Evolutionary conservation across 2,113 vertebrate species (phyloP).

Genomic region (Pterophyllum scalare): DNA sequence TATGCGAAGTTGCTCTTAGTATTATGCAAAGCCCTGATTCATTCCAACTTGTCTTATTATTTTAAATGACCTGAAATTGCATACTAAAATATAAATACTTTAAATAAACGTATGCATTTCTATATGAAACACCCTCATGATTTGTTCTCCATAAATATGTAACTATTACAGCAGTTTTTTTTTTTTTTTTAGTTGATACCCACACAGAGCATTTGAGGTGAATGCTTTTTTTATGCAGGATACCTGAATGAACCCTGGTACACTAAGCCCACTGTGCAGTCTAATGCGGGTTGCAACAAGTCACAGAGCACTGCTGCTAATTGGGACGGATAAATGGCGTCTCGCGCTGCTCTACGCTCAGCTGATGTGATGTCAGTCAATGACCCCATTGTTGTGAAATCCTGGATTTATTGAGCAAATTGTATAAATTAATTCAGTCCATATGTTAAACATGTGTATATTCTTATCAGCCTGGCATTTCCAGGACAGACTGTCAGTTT

Average conservation of each 20-base stretch:
- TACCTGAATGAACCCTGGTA: conserved; percentile 50
- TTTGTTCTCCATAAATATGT: conserved; percentile 25
- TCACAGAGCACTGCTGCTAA: conserved; percentile 60
- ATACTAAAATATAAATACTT: background rate
- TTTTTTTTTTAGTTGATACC: conserved; percentile 1
- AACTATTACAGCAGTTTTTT: conserved; percentile 12
- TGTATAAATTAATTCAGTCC: conserved; percentile 45
- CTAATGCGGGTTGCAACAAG: conserved; percentile 63
- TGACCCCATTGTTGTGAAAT: conserved; percentile 67
- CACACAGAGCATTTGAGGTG: conserved; percentile 42
- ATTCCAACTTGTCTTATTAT: background rate
- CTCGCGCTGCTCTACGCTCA: conserved; percentile 36
- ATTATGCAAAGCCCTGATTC: background rate
- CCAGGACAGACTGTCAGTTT: background rate
- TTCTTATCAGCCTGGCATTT: conserved; percentile 25
- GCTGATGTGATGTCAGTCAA: conserved; percentile 58
- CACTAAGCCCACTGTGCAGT: conserved; percentile 52
- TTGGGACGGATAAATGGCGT: conserved; percentile 57
- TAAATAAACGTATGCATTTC: background rate
- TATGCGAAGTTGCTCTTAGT: background rate
- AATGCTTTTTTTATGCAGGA: conserved; percentile 23
- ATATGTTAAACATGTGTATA: conserved; percentile 51
- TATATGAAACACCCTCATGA: conserved; percentile 15
- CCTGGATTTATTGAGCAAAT: conserved; percentile 53
- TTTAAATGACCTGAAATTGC: conserved; percentile 7